Evolutionary conservation across 2,113 vertebrate genomes (phyloP), one percentile per base, ranked within the genome.

Genomic region (Nanorana parkeri): DNA sequence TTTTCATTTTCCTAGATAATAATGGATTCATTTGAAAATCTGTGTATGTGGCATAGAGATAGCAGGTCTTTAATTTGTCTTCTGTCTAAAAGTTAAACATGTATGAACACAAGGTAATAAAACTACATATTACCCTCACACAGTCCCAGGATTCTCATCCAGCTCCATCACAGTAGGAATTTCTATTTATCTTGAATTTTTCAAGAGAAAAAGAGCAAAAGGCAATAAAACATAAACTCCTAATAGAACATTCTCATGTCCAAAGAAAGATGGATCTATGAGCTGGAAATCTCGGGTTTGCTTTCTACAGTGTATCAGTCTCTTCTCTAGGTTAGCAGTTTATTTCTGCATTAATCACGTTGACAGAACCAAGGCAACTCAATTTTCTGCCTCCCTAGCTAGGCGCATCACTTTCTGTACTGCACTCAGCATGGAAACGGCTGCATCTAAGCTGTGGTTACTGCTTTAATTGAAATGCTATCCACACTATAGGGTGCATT

Each of bases 391-490:
- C 96, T 96, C 96, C 95, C 95, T 99, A 97, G 96, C 96, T 96
- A 96, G 96, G 95, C 96, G 96, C 95, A 94, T 95, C 94, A 94
- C 90, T 92, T 95, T 95, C 95, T 90, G 93, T 95, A 95, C 93
- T 92, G 95, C 94, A 95, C 92, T 92, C 96, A 95, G 96, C 97
- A 96, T 96, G 95, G 96, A 97, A 97, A 96, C 94, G 95, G 95
- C 95, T 89, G 94, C 94, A 95, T 95, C 96, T 98, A 97, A 98
- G 97, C 97, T 97, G 97, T 97, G 96, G 96, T 98, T 99, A 98
- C 96, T 95, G 92, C 94, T 96, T 95, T 99, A 99, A 99, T 99
- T 99, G 97, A 99, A 99, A 99, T 99, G 97, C 97, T 97, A 97
- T 96, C 96, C 96, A 97, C 96, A 97, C 97, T 96, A 97, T 96